These are phyloP conservation scores for Scomberomorus guttatus DNA, from an alignment of 2,797 vertebrate species.

Conservation along the genomic window DNA sequence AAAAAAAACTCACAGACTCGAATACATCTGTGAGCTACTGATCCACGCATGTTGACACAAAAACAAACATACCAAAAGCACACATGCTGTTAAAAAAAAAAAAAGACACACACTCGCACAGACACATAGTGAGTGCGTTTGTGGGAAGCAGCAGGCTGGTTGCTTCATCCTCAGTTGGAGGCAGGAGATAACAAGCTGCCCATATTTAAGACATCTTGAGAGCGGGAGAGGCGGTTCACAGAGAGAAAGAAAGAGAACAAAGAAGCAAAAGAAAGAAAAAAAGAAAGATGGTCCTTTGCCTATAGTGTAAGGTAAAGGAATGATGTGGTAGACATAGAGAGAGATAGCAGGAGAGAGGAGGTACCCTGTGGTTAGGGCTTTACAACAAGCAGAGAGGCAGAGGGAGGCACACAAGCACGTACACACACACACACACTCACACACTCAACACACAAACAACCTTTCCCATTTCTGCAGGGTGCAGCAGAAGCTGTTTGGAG, in stretches of 20 bases:
- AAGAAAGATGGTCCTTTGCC: constrained; percentile 30
- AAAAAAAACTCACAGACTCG: not conserved
- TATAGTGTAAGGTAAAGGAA: constrained; percentile 39
- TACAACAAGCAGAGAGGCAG: constrained; percentile 49
- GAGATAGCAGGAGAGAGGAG: constrained; percentile 47
- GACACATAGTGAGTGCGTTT: constrained; percentile 16
- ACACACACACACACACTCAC: not conserved
- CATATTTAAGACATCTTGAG: constrained; percentile 62
- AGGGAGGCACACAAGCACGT: constrained; percentile 19
- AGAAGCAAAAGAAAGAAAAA: not conserved
- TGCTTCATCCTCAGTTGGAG: constrained; percentile 43
- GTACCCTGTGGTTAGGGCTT: constrained; percentile 59
- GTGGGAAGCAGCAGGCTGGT: constrained; percentile 35
- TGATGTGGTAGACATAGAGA: constrained; percentile 47
- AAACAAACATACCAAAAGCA: not conserved
- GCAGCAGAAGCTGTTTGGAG: constrained; percentile 57
- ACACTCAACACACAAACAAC: constrained; percentile 29
- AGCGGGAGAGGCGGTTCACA: constrained; percentile 38
- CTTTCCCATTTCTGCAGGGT: constrained; percentile 66
- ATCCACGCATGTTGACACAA: constrained; percentile 7
- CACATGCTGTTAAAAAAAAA: constrained; percentile 24
- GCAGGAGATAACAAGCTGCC: constrained; percentile 63
- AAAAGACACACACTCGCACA: not conserved
- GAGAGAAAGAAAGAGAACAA: constrained; percentile 19
- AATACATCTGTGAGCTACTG: constrained; percentile 8